Conservation (phyloP, 1,140 invertebrate genomes). For the Psilanteris sp. region DNA sequence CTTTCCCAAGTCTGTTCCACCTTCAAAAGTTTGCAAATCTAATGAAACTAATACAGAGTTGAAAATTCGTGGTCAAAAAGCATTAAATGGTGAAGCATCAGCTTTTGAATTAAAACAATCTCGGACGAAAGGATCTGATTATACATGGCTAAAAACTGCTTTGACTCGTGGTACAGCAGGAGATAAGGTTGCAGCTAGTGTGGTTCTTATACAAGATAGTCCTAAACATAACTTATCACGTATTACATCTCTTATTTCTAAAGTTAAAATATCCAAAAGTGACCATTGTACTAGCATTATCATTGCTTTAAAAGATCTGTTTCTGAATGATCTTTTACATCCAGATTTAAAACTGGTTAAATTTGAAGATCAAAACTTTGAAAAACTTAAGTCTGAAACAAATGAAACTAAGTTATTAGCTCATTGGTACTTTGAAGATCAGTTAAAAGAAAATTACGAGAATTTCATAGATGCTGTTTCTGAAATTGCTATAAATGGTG, state of each 20-base stretch:
- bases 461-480: constrained; percentile 85
- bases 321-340: constrained; percentile 87
- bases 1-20: constrained; percentile 11
- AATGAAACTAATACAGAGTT: constrained; percentile 75
- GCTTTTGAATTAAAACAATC: constrained; percentile 81
- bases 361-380: constrained; percentile 86
- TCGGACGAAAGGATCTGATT: constrained; percentile 71
- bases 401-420: constrained; percentile 82
- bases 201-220: constrained; percentile 90
- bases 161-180: constrained; percentile 88
- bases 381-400: constrained; percentile 76
- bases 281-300: constrained; percentile 86
- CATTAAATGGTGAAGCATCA: constrained; percentile 82
- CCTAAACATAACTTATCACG: constrained; percentile 88
- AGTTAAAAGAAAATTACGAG: constrained; percentile 89
- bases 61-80: constrained; percentile 82
- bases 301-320: constrained; percentile 88
- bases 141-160: constrained; percentile 89
- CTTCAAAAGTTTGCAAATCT: constrained; percentile 62
- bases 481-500: constrained; percentile 83
- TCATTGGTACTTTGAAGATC: constrained; percentile 90
- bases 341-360: constrained; percentile 85
- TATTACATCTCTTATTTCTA: constrained; percentile 86
- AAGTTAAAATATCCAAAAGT: constrained; percentile 91
- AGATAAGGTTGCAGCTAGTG: constrained; percentile 92